Percentiles rank a stretch among this genome's conserved stretches.
Conservation (phyloP, 2,888 invertebrate genomes). For the Apomyelois bistriatella region DNA sequence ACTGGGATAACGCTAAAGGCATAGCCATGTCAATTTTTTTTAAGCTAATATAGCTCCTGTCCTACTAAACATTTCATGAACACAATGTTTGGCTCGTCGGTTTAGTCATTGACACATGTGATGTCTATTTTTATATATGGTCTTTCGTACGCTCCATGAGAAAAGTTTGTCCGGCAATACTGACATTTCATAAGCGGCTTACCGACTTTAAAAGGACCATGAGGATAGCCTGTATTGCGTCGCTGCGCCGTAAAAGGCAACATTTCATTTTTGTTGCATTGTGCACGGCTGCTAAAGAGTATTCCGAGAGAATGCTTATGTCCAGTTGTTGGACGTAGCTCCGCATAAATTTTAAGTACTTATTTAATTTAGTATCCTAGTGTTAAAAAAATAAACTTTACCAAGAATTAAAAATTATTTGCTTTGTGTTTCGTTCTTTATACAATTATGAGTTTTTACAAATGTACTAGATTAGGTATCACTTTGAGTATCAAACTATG, state of each 20-base stretch:
- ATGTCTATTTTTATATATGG: constrained; percentile 22
- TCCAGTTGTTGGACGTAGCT: constrained; percentile 1
- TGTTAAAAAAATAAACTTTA: too few species aligned
- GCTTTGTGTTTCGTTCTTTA: too few species aligned
- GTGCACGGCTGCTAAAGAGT: constrained; percentile 38
- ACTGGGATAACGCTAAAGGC: too few species aligned
- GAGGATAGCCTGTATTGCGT: constrained; percentile 56
- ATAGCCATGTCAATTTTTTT: too few species aligned
- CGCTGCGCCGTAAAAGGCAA: constrained; percentile 51
- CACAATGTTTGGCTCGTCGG: too few species aligned
- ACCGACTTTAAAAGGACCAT: constrained; percentile 63
- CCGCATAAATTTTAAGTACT: not conserved
- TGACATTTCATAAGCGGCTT: constrained; percentile 65
- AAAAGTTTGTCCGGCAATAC: constrained; percentile 45
- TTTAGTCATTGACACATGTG: too few species aligned
- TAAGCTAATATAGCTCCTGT: too few species aligned
- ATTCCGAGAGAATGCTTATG: constrained; percentile 6
- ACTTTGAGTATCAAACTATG: too few species aligned
- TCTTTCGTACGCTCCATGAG: constrained; percentile 45
- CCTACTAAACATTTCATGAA: too few species aligned
- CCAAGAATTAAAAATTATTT: too few species aligned
- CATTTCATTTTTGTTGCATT: constrained; percentile 63
- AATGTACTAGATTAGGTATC: too few species aligned
- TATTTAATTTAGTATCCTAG: not conserved
- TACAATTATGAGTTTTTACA: too few species aligned